phyloP scores from a whole-genome alignment of 2,888 invertebrate species.

The Drosophila kuntzei region DNA sequence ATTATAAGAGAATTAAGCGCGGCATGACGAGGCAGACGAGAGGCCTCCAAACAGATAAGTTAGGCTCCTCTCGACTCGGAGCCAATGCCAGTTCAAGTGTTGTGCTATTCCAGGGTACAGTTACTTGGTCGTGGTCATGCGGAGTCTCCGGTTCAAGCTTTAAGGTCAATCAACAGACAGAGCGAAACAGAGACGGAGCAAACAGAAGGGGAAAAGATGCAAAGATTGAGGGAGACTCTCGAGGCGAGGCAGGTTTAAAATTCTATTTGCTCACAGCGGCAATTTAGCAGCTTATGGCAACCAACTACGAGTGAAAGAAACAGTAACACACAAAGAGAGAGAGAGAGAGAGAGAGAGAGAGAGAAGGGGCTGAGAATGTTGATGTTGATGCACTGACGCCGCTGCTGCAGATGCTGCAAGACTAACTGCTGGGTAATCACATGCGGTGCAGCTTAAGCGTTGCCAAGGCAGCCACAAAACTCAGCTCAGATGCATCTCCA shows the following conservation, averaged over 20 bases:
- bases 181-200: background rate
- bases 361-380: conserved; percentile 25
- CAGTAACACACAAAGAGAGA: background rate
- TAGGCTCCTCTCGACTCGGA: conserved; percentile 14
- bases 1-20: conserved; percentile 72
- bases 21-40: conserved; percentile 28
- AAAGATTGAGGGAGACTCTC: background rate
- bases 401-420: conserved; percentile 40
- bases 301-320: conserved; percentile 15
- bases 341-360: background rate
- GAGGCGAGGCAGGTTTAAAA: conserved; percentile 59
- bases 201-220: background rate
- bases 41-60: conserved; percentile 21
- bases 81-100: conserved; percentile 35
- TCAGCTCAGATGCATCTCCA: conserved; percentile 43
- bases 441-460: conserved; percentile 75
- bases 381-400: conserved; percentile 45
- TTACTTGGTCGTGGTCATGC: conserved; percentile 52
- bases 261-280: conserved; percentile 77
- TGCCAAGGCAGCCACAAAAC: conserved; percentile 59
- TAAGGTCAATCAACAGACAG: conserved; percentile 70
- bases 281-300: conserved; percentile 65
- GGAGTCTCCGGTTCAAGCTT: conserved; percentile 60
- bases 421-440: conserved; percentile 81
- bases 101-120: conserved; percentile 54